These are phyloP conservation scores for Tapirus terrestris DNA, from an alignment of 2,113 vertebrate species.

Conservation along the genomic window DNA sequence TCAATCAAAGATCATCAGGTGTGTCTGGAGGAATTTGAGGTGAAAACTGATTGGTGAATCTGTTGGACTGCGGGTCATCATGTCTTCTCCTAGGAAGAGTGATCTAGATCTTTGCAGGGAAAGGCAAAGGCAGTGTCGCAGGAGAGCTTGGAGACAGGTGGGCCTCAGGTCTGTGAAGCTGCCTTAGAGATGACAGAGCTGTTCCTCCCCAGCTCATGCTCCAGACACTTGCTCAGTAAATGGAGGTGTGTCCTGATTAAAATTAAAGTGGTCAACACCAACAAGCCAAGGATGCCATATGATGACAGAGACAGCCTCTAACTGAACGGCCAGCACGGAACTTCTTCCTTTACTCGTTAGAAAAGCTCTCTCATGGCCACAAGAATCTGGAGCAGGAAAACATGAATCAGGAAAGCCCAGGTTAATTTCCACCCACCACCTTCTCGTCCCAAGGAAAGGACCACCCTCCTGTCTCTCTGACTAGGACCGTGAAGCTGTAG, in stretches of 20 bases:
- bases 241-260: not conserved
- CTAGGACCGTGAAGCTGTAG: too few species aligned
- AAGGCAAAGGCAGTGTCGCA: not conserved
- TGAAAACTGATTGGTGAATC: not conserved
- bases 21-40: not conserved
- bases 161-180: not conserved
- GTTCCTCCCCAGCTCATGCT: too few species aligned
- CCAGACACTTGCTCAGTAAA: not conserved
- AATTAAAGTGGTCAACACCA: not conserved
- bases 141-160: accelerated
- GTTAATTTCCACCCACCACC: not conserved
- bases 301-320: accelerated
- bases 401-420: not conserved
- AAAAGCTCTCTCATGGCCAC: not conserved
- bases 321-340: accelerated
- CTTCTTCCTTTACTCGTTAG: not conserved
- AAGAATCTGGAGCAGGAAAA: not conserved
- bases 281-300: not conserved
- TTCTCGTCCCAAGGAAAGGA: not conserved
- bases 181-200: not conserved
- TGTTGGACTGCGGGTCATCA: not conserved
- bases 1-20: not conserved
- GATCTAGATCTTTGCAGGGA: not conserved
- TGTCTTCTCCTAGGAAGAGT: not conserved
- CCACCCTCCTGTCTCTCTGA: not conserved